Base-by-base conservation (phyloP, 1,140 invertebrate genomes). In the Pinna nobilis region DNA sequence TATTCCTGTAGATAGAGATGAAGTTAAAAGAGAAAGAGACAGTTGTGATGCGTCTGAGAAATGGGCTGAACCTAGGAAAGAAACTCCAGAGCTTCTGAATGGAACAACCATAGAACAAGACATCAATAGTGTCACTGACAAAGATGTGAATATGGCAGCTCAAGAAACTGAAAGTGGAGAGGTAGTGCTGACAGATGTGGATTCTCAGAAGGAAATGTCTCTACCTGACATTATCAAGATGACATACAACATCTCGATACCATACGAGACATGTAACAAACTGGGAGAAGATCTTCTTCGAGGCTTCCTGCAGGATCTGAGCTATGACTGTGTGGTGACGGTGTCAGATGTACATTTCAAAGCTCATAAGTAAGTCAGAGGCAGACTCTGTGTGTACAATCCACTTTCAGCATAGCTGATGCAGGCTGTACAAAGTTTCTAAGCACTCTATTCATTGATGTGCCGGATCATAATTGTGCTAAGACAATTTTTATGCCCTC, bases 241-340 rank as follows among this genome's bases (percentile, higher is more conserved):
- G 49, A 72, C 70, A 2, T 70, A 70, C 41, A 66, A 60, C 25
- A 23, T 70, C 0, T 37, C 68, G 15, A 41, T 80, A 18, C 76
- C 76, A 0, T 73, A 83, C 65, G 90, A 90, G 59, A 87, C 92
- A 0, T 92, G 92, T 65, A 92, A 92, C 33, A 91, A 93, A 47
- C 87, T 97, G 0, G 95, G 95, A 0, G 94, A 95, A 86, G 95
- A 97, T 89, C 88, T 97, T 18, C 88, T 97, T 9, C 91, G 94
- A 67, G 96, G 96, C 94, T 97, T 96, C 85, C 88, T 96, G 55
- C 94, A 96, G 83, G 95, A 96, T 89, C 94, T 96, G 49, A 94
- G 94, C 81, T 93, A 94, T 25, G 95, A 97, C 88, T 94, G 96
- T 60, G 80, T 80, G 18, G 76, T 89, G 25, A 93, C 94, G 82